Base-by-base conservation (phyloP, 2,888 invertebrate species). In the Nasonia oneida region DNA sequence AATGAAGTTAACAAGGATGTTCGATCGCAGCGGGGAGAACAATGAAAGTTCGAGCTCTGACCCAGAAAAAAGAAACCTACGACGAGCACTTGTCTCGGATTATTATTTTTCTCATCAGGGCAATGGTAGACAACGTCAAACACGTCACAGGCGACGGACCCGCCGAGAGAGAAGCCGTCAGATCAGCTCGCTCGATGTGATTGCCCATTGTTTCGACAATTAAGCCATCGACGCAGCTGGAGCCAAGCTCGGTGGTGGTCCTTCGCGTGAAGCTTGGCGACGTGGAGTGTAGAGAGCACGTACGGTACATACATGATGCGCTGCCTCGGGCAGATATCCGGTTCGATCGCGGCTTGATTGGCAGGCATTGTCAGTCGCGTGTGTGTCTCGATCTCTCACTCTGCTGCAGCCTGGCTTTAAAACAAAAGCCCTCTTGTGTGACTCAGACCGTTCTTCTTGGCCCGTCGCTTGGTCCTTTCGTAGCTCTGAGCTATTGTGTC, bases 331-430 rank as follows among this genome's bases (percentile, higher is more conserved):
- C 81, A 81, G 81, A 84, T 81, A 81, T 85, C 57, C 64, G 70
- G 50, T 85, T 81, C 76, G 80, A 76, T 84, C 74, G 39, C 71
- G 23, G 57, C 88, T 83, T 88, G 88, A 89, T 89, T 89, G 89
- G 87, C 89, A 88, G 86, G 86, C 87, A 89, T 89, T 89, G 88
- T 88, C 88, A 86, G 76, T 77, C 79, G 50, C 73, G 84, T 83
- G 81, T 39, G n/a, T 42, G 33, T 53, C 73, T 71, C 76, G n/a
- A 1, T 70, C 61, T 47, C 42, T 29, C 5, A 53, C 61, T 29
- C 15, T 33, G 29, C 61, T 75, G 79, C 74, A 2, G 37, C 18
- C 18, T 42, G 73, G 73, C 73, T 73, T 39, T 67, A n/a, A 89
- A 87, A 87, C 86, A 88, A 88, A 87, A 87, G 84, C 79, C 33